phyloP scores from a whole-genome alignment of 2,113 vertebrate genomes.

The Elephas maximus region DNA sequence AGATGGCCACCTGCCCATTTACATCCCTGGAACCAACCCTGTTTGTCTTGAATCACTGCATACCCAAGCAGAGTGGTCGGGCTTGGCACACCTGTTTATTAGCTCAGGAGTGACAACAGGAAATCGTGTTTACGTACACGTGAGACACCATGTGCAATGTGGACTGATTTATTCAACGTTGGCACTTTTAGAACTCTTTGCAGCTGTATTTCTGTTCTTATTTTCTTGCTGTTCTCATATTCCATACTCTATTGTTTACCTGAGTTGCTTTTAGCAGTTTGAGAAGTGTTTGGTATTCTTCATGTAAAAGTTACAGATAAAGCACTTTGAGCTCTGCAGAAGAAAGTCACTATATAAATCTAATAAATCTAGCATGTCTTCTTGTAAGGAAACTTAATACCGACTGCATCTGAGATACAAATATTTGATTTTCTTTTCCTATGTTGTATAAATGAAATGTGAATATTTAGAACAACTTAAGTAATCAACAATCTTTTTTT shows the following conservation, averaged over 20 bases:
- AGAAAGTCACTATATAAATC: not conserved
- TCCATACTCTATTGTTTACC: not conserved
- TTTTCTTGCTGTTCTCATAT: not conserved
- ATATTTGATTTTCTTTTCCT: slow-evolving; percentile 13
- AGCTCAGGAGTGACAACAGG: not conserved
- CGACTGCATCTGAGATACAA: slow-evolving; percentile 15
- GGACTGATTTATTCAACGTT: not conserved
- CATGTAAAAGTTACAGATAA: slow-evolving; percentile 23
- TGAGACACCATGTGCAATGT: not conserved
- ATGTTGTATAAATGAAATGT: not conserved
- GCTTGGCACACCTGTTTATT: not conserved
- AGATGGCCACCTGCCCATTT: not conserved
- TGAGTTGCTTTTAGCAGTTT: slow-evolving; percentile 44
- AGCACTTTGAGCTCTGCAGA: slow-evolving; percentile 25
- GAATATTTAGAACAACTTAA: not conserved
- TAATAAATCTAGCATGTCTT: not conserved
- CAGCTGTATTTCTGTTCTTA: not conserved
- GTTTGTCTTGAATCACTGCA: not conserved
- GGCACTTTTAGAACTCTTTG: not conserved
- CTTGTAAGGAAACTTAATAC: not conserved
- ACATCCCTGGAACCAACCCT: not conserved
- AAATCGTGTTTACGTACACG: not conserved
- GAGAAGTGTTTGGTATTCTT: slow-evolving; percentile 26
- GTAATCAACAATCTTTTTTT: not conserved
- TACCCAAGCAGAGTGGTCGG: not conserved